Evolutionary conservation across 2,113 vertebrate species (phyloP).

Genomic region (Etia nguti): DNA sequence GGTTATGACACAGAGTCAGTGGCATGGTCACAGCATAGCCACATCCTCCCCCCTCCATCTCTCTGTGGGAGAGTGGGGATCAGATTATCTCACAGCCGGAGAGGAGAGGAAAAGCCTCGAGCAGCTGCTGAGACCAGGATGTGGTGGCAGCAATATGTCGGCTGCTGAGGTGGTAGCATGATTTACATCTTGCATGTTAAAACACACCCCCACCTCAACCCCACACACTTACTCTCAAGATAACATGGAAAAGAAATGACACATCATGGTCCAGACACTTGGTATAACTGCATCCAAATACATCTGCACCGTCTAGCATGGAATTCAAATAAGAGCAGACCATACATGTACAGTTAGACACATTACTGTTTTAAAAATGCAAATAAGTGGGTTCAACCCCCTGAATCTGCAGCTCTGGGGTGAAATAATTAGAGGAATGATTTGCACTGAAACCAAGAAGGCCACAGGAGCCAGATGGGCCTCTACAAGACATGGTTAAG

Average conservation of each 20-base stretch:
- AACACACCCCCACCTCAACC: no score
- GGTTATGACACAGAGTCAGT: constrained; percentile 50
- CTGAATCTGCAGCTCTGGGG: background rate
- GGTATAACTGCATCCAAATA: background rate
- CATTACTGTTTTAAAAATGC: background rate
- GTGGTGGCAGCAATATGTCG: background rate
- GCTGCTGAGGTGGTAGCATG: constrained; percentile 15
- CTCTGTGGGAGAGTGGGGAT: constrained; percentile 42
- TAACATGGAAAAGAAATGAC: background rate
- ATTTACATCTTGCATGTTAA: constrained; percentile 25
- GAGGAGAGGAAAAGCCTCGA: constrained; percentile 17
- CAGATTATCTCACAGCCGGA: constrained; percentile 44
- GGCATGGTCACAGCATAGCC: constrained; percentile 5
- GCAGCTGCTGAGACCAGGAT: constrained; percentile 18
- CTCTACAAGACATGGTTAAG: constrained; percentile 18
- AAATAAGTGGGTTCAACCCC: background rate
- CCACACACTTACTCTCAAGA: background rate
- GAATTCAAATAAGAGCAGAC: background rate
- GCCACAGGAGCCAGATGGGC: constrained; percentile 51
- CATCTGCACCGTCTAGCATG: background rate
- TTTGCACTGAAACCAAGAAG: constrained; percentile 14
- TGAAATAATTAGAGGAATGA: constrained; percentile 38
- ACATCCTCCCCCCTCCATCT: background rate
- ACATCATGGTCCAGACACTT: background rate
- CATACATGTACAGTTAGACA: background rate